Conservation (phyloP, 2,888 invertebrate species). For the Lithophane semibrunnea region DNA sequence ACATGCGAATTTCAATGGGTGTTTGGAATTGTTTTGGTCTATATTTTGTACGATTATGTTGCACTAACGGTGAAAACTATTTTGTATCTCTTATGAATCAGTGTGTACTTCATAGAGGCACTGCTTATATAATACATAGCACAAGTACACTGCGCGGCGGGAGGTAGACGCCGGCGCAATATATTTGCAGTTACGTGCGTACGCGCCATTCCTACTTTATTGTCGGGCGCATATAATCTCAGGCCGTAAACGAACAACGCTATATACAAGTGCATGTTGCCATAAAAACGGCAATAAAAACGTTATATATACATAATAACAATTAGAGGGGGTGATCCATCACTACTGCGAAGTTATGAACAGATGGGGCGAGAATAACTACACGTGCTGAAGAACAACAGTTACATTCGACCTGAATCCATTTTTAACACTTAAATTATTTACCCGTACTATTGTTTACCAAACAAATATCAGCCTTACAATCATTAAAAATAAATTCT, state of each 20-base stretch:
- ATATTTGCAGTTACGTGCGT: slow-evolving; percentile 38
- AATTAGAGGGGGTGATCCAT: slow-evolving; percentile 58
- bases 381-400: slow-evolving; percentile 71
- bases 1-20: slow-evolving; percentile 77
- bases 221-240: slow-evolving; percentile 80
- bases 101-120: slow-evolving; percentile 78
- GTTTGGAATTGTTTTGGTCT: slow-evolving; percentile 88
- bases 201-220: slow-evolving; percentile 73
- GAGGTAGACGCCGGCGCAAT: slow-evolving; percentile 31
- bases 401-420: slow-evolving; percentile 72
- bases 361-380: slow-evolving; percentile 80
- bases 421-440: slow-evolving; percentile 75
- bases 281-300: slow-evolving; percentile 72
- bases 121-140: slow-evolving; percentile 67
- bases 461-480: slow-evolving; percentile 85
- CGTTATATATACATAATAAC: slow-evolving; percentile 76
- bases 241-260: slow-evolving; percentile 75
- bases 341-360: slow-evolving; percentile 56
- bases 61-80: slow-evolving; percentile 83
- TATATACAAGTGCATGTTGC: slow-evolving; percentile 76
- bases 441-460: slow-evolving; percentile 86
- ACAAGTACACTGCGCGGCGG: slow-evolving; percentile 38
- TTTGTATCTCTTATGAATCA: slow-evolving; percentile 61
- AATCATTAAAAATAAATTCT: slow-evolving; percentile 85
- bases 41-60: slow-evolving; percentile 88